Conservation (phyloP, 2,797 vertebrate species). For the Coregonus sp. region DNA sequence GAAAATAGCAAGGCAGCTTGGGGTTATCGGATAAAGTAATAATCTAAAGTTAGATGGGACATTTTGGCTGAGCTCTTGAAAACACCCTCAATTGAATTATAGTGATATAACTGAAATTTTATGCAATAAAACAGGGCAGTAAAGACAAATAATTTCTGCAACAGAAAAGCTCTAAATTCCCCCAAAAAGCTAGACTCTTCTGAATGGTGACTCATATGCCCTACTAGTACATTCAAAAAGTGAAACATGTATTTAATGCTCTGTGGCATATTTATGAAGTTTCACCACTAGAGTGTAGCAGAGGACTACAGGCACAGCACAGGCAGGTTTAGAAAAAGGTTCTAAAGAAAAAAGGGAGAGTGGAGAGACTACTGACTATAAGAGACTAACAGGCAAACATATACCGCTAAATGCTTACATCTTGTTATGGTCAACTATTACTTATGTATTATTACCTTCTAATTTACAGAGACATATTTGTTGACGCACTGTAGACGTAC, state of each 20-base stretch:
- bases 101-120: background rate
- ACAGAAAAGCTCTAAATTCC: background rate
- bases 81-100: background rate
- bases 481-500: no score
- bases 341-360: background rate
- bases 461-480: no score
- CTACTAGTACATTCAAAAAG: constrained; percentile 36
- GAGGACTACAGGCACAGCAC: constrained; percentile 6
- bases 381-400: background rate
- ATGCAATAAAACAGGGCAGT: background rate
- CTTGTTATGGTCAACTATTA: no score
- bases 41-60: background rate
- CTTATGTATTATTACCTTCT: no score
- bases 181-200: background rate
- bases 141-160: background rate
- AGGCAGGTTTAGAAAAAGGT: background rate
- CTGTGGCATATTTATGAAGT: background rate
- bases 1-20: constrained; percentile 78
- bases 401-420: background rate
- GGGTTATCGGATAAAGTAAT: background rate
- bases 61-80: background rate
- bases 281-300: constrained; percentile 52
- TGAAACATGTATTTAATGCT: constrained; percentile 56
- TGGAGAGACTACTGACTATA: background rate
- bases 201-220: background rate